Base-by-base conservation (phyloP, 2,797 vertebrate species). In the Pseudochromis fuscus region DNA sequence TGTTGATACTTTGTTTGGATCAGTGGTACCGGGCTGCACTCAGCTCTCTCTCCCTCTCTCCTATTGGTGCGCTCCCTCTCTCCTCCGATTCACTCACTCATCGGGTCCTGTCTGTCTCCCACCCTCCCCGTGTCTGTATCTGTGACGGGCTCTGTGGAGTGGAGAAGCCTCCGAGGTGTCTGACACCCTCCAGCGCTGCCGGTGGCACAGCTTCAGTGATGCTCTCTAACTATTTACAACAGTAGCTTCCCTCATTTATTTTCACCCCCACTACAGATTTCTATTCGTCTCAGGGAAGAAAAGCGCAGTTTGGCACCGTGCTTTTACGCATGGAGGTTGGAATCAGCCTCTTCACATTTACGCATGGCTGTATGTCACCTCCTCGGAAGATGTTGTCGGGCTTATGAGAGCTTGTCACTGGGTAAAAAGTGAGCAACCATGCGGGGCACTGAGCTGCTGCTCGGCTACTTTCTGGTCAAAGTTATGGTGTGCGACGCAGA, bases 381-480 rank as follows among this genome's bases (percentile, higher is more conserved):
- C 51, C 46, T 21, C 66, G 77, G 67, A 44, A 80, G 81, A 87
- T 68, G 89, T 74, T 40, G 79, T 55, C 67, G 59, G 72, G 75
- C 75, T 75, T 81, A 82, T 91, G 80, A 89, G 75, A 73, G 68
- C 67, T 61, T 67, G 30, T 71, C 68, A 31, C 53, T 33, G 62
- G 16, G 28, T 42, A 55, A 56, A 33, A 78, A 86, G 72, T 86
- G 72, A 88, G 67, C 65, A 28, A 86, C 66, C 33, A 92, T 92
- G 92, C 83, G 90, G 72, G 87, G 85, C 25, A 67, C 91, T 12
- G 90, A 91, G 82, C 83, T 94, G 70, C 85, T 95, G 64, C 89
- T 98, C 68, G 93, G 96, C 60, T 98, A 96, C 95, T 93, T 96
- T 92, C 91, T 95, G 86, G 91, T 95, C 51, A 96, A 97, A 95